These are phyloP conservation scores for Epirrita christyi DNA, from an alignment of 2,888 invertebrate species.

Conservation along the genomic window DNA sequence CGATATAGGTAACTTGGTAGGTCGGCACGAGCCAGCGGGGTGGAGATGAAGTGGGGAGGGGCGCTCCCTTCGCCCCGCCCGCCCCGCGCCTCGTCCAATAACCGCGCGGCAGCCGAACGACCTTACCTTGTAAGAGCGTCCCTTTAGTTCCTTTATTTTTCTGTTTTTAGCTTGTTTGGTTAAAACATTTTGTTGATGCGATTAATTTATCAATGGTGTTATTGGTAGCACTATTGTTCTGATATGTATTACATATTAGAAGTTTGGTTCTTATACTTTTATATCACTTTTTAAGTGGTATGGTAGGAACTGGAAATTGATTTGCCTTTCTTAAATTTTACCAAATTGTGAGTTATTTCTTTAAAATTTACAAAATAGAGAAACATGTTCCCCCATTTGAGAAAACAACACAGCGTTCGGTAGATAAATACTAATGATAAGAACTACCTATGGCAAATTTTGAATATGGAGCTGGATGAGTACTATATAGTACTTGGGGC, in stretches of 20 bases:
- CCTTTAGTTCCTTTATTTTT: conserved; percentile 68
- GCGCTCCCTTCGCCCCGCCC: conserved; percentile 72
- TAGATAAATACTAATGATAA: no score
- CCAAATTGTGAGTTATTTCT: no score
- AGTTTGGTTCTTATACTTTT: no score
- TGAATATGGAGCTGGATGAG: no score
- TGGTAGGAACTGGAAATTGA: not conserved
- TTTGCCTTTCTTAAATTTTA: no score
- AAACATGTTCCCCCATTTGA: no score
- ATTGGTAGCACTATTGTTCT: not conserved
- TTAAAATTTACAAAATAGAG: no score
- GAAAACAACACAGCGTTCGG: no score
- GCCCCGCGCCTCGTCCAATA: conserved; percentile 74
- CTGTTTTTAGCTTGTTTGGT: conserved; percentile 51
- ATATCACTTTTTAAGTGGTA: not conserved
- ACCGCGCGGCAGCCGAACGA: conserved; percentile 64
- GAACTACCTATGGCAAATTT: no score
- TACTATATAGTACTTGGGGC: not conserved
- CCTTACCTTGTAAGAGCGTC: conserved; percentile 80
- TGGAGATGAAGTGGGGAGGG: conserved; percentile 70
- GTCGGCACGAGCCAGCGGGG: conserved; percentile 62
- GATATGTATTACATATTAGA: no score
- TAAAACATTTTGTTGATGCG: conserved; percentile 18
- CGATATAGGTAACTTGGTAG: conserved; percentile 65
- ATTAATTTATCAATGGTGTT: conserved; percentile 20